Percentiles rank a stretch among this genome's conserved stretches.
Evolutionary conservation across 2,113 vertebrate genomes (phyloP).

Genomic region (Gymnarchus niloticus): DNA sequence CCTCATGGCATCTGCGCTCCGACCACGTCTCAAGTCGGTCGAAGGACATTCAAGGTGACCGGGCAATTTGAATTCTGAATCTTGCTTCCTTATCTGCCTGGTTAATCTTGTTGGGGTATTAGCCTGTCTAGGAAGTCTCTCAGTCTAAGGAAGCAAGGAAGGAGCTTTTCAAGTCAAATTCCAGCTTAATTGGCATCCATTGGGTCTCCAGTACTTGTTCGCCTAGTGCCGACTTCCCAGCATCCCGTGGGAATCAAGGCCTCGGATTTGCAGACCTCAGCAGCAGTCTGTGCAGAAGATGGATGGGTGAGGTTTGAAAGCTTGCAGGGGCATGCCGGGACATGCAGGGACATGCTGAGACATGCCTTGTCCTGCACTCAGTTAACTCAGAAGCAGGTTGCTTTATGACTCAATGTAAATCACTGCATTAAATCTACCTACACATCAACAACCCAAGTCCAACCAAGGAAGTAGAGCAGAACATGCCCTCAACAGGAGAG

Average conservation of each 20-base stretch:
- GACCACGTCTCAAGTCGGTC: neutral
- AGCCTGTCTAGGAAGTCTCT: conserved; percentile 41
- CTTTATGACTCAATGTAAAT: conserved; percentile 1
- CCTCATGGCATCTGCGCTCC: conserved; percentile 30
- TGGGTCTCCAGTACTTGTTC: conserved; percentile 21
- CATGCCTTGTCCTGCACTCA: conserved; percentile 17
- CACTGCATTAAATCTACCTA: neutral
- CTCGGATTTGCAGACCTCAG: neutral
- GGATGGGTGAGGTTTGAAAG: conserved; percentile 12
- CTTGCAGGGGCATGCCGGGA: neutral
- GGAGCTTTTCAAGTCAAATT: conserved; percentile 20
- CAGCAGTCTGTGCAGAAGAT: neutral
- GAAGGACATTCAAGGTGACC: conserved; percentile 36
- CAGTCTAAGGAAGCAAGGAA: conserved; percentile 20
- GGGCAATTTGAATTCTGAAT: conserved; percentile 26
- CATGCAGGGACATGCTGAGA: neutral
- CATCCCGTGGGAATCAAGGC: conserved; percentile 8
- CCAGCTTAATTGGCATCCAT: conserved; percentile 33
- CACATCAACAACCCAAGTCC: neutral
- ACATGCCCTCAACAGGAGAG: neutral
- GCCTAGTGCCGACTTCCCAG: conserved; percentile 15
- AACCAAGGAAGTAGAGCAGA: neutral
- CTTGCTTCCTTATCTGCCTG: conserved; percentile 45
- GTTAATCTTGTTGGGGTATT: conserved; percentile 39
- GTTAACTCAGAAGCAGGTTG: conserved; percentile 10